Evolutionary conservation across 2,797 vertebrate species (phyloP).

Genomic region (Orestias chungarensis): DNA sequence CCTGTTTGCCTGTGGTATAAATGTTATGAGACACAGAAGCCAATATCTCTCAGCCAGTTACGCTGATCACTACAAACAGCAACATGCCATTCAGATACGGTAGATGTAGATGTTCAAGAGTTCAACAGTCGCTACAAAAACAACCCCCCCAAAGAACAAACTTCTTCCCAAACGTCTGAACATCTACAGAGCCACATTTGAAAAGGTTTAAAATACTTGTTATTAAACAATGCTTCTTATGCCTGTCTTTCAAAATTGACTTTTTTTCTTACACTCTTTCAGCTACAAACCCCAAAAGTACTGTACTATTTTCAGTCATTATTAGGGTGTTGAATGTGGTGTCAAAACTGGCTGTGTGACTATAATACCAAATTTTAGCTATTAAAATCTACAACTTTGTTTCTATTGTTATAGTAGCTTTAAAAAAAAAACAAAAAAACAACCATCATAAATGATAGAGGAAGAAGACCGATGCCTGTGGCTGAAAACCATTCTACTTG

Average conservation of each 20-base stretch:
- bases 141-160: not conserved
- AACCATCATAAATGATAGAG: constrained; percentile 8
- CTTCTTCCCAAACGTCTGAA: constrained; percentile 10
- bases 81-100: too few relatives aligned
- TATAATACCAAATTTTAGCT: not conserved
- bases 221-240: not conserved
- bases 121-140: too few relatives aligned
- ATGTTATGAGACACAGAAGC: not conserved
- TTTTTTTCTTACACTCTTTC: not conserved
- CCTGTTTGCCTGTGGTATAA: not conserved
- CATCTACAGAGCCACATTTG: not conserved
- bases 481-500: constrained; percentile 1
- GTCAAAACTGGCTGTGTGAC: not conserved
- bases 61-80: too few relatives aligned
- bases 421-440: not conserved
- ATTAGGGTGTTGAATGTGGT: not conserved
- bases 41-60: not conserved
- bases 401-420: not conserved
- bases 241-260: not conserved
- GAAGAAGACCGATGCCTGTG: not conserved
- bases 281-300: too few relatives aligned
- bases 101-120: constrained; percentile 6
- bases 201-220: not conserved
- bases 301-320: too few relatives aligned
- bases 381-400: constrained; percentile 2